Evolutionary conservation across 1,140 invertebrate genomes (phyloP), one percentile per base, ranked within the genome.

Genomic region (Polyergus mexicanus): DNA sequence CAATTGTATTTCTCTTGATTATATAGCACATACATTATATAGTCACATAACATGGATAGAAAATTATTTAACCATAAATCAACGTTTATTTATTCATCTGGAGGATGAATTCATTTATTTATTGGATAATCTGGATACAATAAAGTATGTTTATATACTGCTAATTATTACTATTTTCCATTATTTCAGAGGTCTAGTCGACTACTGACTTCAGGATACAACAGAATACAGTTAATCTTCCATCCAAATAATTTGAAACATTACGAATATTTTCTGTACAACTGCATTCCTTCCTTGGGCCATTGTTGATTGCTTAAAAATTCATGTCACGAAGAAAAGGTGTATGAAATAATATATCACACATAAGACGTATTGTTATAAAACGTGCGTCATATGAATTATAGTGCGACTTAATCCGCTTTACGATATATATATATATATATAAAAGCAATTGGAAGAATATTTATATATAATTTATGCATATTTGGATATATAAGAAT

Each of bases 141-240:
- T 41, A 41, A 54, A 78, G 13, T 25, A 10, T 16, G 44, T 38
- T 66, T 71, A 3, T 71, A 44, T 60, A 6, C 19, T 81, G 11
- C 38, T 81, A 38, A 47, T 44, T 47, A 58, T 38, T 38, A 25
- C 51, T 56, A 44, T 88, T 51, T 63, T 75, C 38, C 68, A 4
- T 72, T 71, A 44, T 84, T 89, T 38, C 60, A 90, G 89, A 81
- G 89, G 89, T 69, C 86, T 90, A 87, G 89, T 90, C 41, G 89
- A 90, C 84, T 90, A 90, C 85, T 90, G 81, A 89, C 77, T 58
- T 58, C 4, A 65, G 72, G 56, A 44, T 47, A 44, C 68, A 19
- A 51, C 16, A 19, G 47, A 51, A 19, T 51, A 86, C 56, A 60
- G 63, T 89, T 88, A 62, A 89, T 89, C 88, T 89, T 87, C 88